Evolutionary conservation across 1,140 invertebrate species (phyloP), one percentile per base, ranked within the genome.

Genomic region (Sitobion miscanthi): DNA sequence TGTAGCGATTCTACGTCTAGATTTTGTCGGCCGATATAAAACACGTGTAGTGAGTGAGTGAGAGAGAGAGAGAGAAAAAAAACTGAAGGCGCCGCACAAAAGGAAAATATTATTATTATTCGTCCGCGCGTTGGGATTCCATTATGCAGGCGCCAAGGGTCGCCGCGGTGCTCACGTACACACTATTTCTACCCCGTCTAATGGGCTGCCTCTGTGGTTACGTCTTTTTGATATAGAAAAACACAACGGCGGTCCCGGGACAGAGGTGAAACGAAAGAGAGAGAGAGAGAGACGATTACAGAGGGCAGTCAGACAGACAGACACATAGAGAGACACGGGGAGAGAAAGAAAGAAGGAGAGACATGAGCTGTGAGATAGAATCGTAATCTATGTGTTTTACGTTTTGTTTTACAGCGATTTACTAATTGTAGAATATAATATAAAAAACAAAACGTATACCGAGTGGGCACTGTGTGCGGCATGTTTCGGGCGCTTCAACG

Each of bases 61-160:
- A 38, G 21, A 92, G 25, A 82, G 11, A 92, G 17, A 82, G 21
- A 91, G 25, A 82, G 11, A 83, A 85, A 23, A 49, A 52, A 89
- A 57, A n/a, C 11, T 11, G 25, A 45, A 45, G 23, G 83, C 83
- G 83, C 83, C 45, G 45, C n/a, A 92, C 91, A 92, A 92, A 92
- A 92, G 91, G 69, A 91, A 91, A 89, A 77, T 77, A 77, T 77
- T 89, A 89, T 89, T 69, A 69, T 69, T 89, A 89, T 89, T 92
- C 82, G 62, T 82, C 69, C 69, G 57, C 69, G 57, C 62, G 57
- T 77, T 45, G 47, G 69, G 77, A 92, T 91, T 92, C 91, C 91
- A 92, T 92, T 92, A 92, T 52, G 91, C n/a, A 92, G 91, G 91
- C 91, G 91, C 91, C 91, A 92, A 92, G 45, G 91, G 91, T 92